Percentiles rank a stretch among this genome's conserved stretches.
Evolutionary conservation across 2,797 vertebrate genomes (phyloP).

Genomic region (Aplochiton taeniatus): DNA sequence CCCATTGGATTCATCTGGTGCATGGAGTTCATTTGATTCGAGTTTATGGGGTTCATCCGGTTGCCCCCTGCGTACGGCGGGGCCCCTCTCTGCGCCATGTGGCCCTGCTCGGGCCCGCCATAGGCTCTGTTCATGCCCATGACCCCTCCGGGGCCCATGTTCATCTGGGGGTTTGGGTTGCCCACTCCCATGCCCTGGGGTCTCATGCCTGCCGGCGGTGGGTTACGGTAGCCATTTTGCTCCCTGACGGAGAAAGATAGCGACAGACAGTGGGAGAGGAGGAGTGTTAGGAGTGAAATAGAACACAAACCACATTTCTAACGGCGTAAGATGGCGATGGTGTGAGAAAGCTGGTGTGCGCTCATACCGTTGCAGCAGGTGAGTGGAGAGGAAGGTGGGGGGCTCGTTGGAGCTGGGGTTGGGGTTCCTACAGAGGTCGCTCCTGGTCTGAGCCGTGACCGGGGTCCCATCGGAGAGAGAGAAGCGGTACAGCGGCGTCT

Average conservation of each 20-base stretch:
- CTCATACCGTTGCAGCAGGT: conserved; percentile 91
- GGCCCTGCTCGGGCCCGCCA: conserved; percentile 50
- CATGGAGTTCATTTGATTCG: conserved; percentile 50
- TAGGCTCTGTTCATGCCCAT: conserved; percentile 38
- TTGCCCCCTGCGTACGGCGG: conserved; percentile 74
- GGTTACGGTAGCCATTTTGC: conserved; percentile 88
- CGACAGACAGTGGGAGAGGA: not conserved
- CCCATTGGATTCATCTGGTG: conserved; percentile 67
- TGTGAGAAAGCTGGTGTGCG: not conserved
- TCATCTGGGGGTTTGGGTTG: conserved; percentile 81
- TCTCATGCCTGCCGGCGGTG: conserved; percentile 81
- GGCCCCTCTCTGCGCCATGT: conserved; percentile 81
- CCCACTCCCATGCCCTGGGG: conserved; percentile 77
- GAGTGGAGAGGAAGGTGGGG: conserved; percentile 90
- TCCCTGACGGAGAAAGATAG: conserved; percentile 76
- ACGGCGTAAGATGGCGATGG: conserved; percentile 16
- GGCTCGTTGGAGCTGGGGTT: conserved; percentile 87
- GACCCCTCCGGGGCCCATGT: conserved; percentile 76
- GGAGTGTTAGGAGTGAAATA: not conserved
- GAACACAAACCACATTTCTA: not conserved
- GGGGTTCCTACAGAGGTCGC: conserved; percentile 84
- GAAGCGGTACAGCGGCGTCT: conserved; percentile 93
- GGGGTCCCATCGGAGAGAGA: conserved; percentile 93
- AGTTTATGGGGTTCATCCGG: conserved; percentile 58
- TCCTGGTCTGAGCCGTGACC: conserved; percentile 94